phyloP scores from a whole-genome alignment of 2,113 vertebrate species.

The Seriola dumerili region DNA sequence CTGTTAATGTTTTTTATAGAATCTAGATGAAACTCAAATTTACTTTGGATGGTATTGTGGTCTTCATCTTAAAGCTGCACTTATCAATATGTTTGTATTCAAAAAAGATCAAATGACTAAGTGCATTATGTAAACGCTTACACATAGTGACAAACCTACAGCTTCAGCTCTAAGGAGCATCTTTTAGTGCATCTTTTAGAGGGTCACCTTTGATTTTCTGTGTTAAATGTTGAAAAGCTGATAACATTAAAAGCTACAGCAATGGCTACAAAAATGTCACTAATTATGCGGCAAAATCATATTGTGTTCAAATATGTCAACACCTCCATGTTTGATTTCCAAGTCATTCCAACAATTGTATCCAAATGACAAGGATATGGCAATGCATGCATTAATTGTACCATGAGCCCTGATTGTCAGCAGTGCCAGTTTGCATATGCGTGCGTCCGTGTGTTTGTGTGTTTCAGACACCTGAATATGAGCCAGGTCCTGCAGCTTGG shows the following conservation, averaged over 20 bases:
- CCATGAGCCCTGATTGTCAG: too few relatives aligned
- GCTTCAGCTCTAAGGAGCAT: not conserved
- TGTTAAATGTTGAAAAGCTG: not conserved
- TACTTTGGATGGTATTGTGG: too few relatives aligned
- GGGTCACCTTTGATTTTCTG: not conserved
- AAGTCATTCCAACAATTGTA: not conserved
- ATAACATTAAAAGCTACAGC: not conserved
- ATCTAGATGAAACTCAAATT: too few relatives aligned
- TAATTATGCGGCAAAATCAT: not conserved
- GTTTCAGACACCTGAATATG: constrained; percentile 86
- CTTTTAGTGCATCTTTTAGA: not conserved
- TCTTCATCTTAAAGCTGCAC: too few relatives aligned
- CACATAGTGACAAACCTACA: not conserved
- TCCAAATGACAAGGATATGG: not conserved
- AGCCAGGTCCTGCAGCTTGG: constrained; percentile 91
- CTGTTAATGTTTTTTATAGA: too few relatives aligned
- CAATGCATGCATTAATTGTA: not conserved
- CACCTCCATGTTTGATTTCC: not conserved
- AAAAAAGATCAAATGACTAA: too few relatives aligned
- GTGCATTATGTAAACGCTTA: too few relatives aligned
- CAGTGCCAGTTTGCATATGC: not conserved
- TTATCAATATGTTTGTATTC: too few relatives aligned
- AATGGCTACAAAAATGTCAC: not conserved
- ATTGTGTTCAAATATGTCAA: not conserved
- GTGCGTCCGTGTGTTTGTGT: not conserved